Evolutionary conservation across 2,113 vertebrate species (phyloP), one percentile per base, ranked within the genome.

Genomic region (Sturnus vulgaris): DNA sequence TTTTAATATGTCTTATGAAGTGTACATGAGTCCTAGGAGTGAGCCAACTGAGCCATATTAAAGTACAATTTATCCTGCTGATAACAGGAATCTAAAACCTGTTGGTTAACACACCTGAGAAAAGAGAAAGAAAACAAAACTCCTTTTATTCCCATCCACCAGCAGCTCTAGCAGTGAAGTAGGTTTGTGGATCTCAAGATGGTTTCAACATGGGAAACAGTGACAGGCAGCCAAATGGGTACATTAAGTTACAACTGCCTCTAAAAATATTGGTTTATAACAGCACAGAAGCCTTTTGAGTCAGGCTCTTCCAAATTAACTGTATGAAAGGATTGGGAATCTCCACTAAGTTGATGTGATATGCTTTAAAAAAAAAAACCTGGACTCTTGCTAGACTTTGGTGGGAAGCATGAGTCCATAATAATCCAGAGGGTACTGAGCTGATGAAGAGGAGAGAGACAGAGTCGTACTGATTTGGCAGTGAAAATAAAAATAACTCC

Each of bases 1-100:
- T 90, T 95, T 94, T 95, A 95, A 61, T 96, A 94, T 47, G 72
- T 65, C 82, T 93, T 92, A 82, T 76, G 85, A 68, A 83, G 72
- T 50, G n/a, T 71, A 73, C 46, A 56, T 35, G 60, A 93, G 77
- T 68, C 53, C 60, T 88, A 85, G 68, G 60, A 83, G 19, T 35
- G 53, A 86, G 95, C 80, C 93, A 97, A 69, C 66, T 47, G 82
- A 94, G 80, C 55, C 69, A 88, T 72, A 84, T 90, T 82, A 92
- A 97, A 90, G 57, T 88, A 82, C 37, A 86, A 75, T 92, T 95
- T 88, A 75, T 88, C 88, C 88, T 95, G 75, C 75, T 31, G 28
- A 77, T 93, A 92, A 63, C 25, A 71, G 52, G 60, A 71, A 49
- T 78, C 80, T 90, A 91, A 94, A 94, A 84, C 40, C 69, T 95